These are phyloP conservation scores for Cerastoderma edule DNA, from an alignment of 2,888 invertebrate species.

Conservation along the genomic window DNA sequence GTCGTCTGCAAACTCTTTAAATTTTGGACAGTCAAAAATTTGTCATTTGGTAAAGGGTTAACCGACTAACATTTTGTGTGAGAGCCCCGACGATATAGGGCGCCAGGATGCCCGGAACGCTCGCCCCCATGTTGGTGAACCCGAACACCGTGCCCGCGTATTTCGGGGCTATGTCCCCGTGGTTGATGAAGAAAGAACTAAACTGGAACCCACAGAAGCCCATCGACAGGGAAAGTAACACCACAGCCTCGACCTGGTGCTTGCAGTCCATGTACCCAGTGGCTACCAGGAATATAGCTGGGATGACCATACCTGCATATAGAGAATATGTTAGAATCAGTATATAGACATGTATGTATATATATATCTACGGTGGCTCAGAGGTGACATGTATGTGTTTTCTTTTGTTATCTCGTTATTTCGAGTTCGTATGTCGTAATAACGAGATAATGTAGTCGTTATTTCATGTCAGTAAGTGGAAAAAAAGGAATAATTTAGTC, in stretches of 20 bases:
- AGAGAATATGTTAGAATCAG: too few relatives aligned
- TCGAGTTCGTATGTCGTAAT: too few relatives aligned
- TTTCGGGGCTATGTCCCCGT: constrained; percentile 76
- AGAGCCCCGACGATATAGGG: constrained; percentile 77
- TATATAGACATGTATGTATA: too few relatives aligned
- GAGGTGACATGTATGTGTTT: too few relatives aligned
- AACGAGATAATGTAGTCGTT: too few relatives aligned
- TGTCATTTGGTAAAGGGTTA: too few relatives aligned
- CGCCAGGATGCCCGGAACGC: constrained; percentile 74
- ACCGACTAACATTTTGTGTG: constrained; percentile 72
- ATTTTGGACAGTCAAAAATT: too few relatives aligned
- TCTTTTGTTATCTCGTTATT: too few relatives aligned
- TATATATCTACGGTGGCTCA: too few relatives aligned
- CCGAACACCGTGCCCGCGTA: constrained; percentile 78
- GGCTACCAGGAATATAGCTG: constrained; percentile 70
- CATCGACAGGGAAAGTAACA: constrained; percentile 72
- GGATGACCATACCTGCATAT: constrained; percentile 68
- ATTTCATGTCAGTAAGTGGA: too few relatives aligned
- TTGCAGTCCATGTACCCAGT: constrained; percentile 77
- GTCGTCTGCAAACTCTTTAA: too few relatives aligned
- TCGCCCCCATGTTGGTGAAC: constrained; percentile 73
- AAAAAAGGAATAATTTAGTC: too few relatives aligned
- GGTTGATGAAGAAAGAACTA: constrained; percentile 76
- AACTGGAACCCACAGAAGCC: constrained; percentile 77
- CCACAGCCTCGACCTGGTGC: constrained; percentile 70